Conservation (phyloP, 2,113 vertebrate species). For the Cisticola juncidis region DNA sequence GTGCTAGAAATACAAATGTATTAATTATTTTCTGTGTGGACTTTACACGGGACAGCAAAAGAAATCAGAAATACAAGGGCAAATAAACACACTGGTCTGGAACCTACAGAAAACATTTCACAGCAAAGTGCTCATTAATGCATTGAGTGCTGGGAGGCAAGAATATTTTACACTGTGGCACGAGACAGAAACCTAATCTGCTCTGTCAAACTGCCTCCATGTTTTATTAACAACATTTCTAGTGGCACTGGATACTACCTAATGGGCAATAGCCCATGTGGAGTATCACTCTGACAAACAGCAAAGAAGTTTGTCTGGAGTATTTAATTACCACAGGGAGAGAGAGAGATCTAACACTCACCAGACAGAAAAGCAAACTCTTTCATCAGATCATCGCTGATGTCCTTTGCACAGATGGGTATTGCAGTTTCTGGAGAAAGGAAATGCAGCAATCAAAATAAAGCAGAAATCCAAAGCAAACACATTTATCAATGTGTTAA, state of each 20-base stretch:
- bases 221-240: slow-evolving; percentile 53
- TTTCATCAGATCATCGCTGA: slow-evolving; percentile 88
- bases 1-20: rapidly evolving
- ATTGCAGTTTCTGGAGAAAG: slow-evolving; percentile 75
- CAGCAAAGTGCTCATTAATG: not conserved
- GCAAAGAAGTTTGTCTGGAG: not conserved
- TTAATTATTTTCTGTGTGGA: not conserved
- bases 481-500: not conserved
- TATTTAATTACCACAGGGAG: slow-evolving; percentile 12
- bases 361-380: slow-evolving; percentile 93
- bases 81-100: not conserved
- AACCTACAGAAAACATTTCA: not conserved
- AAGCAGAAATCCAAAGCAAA: not conserved
- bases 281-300: slow-evolving; percentile 19
- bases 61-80: not conserved
- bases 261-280: not conserved
- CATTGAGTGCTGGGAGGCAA: not conserved
- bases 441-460: not conserved
- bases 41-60: not conserved
- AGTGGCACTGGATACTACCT: not conserved
- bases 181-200: slow-evolving; percentile 15
- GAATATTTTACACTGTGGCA: not conserved
- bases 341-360: slow-evolving; percentile 60
- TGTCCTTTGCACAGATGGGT: slow-evolving; percentile 83
- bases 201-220: not conserved